A percentile compares a stretch with the other conserved stretches of the same genome.
These are phyloP conservation scores for Sesamia inferens DNA, from an alignment of 2,888 invertebrate species.

Conservation along the genomic window DNA sequence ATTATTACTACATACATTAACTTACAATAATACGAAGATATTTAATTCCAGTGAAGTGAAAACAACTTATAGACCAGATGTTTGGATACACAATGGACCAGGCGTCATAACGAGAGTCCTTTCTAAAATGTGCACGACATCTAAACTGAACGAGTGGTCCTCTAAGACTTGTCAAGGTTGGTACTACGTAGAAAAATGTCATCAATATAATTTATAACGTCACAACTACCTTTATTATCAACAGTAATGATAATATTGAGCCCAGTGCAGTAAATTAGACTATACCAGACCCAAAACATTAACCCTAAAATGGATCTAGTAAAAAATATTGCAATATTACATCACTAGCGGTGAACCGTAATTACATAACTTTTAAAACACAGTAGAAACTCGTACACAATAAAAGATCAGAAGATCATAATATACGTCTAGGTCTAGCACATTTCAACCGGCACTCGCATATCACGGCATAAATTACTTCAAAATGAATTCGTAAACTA, in stretches of 20 bases:
- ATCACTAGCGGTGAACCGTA: too few species aligned
- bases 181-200: not conserved
- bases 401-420: too few species aligned
- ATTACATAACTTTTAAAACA: too few species aligned
- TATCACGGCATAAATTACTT: too few species aligned
- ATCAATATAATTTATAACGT: not conserved
- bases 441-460: too few species aligned
- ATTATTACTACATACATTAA: too few species aligned
- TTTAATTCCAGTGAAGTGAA: conserved; percentile 53
- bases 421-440: too few species aligned
- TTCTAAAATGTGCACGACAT: conserved; percentile 85
- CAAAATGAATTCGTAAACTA: too few species aligned
- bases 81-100: conserved; percentile 92
- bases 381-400: too few species aligned
- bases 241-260: not conserved
- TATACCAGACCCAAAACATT: not conserved
- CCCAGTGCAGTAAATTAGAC: not conserved
- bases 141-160: conserved; percentile 45
- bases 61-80: conserved; percentile 86
- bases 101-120: conserved; percentile 92
- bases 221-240: not conserved
- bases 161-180: conserved; percentile 52
- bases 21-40: too few species aligned
- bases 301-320: not conserved
- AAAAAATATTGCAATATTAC: not conserved